Evolutionary conservation across 2,888 invertebrate species (phyloP).

Genomic region (Onchidella celtica): DNA sequence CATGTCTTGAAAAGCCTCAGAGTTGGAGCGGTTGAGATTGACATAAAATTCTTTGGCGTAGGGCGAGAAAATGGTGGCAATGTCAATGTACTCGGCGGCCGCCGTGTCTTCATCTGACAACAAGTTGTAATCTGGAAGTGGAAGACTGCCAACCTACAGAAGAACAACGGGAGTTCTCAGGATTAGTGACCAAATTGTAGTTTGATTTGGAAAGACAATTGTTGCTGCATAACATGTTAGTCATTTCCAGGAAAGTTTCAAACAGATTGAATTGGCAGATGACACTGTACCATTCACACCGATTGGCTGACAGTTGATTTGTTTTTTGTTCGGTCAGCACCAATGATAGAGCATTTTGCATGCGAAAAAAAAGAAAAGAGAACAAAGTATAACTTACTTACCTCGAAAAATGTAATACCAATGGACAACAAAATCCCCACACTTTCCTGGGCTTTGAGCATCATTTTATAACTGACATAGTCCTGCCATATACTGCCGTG

Average conservation of each 20-base stretch:
- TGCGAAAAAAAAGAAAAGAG: too few species aligned
- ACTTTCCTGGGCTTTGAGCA: slow-evolving; percentile 48
- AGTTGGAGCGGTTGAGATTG: neutral
- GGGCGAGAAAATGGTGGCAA: slow-evolving; percentile 41
- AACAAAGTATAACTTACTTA: too few species aligned
- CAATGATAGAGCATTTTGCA: too few species aligned
- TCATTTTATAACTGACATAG: slow-evolving; percentile 49
- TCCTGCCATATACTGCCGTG: slow-evolving; percentile 49
- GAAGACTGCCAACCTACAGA: slow-evolving; percentile 27
- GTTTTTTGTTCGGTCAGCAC: too few species aligned
- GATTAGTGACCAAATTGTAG: too few species aligned
- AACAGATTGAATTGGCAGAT: too few species aligned
- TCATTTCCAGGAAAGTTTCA: too few species aligned
- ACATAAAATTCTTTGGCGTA: slow-evolving; percentile 16
- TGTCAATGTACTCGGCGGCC: slow-evolving; percentile 38
- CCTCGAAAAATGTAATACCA: slow-evolving; percentile 51
- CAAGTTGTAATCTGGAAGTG: slow-evolving; percentile 35
- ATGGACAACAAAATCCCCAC: slow-evolving; percentile 45
- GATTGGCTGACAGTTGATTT: too few species aligned
- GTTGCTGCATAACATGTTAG: too few species aligned
- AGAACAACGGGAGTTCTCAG: neutral
- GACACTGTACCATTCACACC: too few species aligned
- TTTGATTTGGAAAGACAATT: too few species aligned
- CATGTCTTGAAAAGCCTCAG: slow-evolving; percentile 12
- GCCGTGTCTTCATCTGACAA: slow-evolving; percentile 28